Evolutionary conservation across 2,888 invertebrate genomes (phyloP), one percentile per base, ranked within the genome.

Genomic region (Chrysodeixis includens): DNA sequence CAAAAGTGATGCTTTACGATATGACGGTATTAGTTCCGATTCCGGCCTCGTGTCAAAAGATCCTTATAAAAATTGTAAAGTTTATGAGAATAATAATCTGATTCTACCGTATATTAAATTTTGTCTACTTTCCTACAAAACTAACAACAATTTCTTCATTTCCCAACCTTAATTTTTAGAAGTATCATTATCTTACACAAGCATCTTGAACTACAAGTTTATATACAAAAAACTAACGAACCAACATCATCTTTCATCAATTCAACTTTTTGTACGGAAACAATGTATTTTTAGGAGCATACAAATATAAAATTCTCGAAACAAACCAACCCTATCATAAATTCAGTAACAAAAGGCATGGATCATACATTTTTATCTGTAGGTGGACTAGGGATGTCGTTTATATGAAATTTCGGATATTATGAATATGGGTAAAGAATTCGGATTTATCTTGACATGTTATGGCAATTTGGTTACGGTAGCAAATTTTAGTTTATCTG

Each of bases 321-420:
- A 26, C 26, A 35, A 35, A n/a, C 2, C 12, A 35, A 40, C 40
- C 40, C 40, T 40, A 40, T 40, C n/a, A 40, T 40, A 40, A 40
- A 40, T 40, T 5, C 40, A 7, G 40, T 40, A n/a, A 40, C 40
- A 40, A 40, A 40, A 40, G 40, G n/a, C 0, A 5, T 6, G n/a
- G 7, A 40, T n/a, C 40, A n/a, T 40, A 40, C 7, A 40, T 40
- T 40, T 40, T 40, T 40, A 40, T 8, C 58, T 16, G 18, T n/a
- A 35, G 32, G 6, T n/a, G 2, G 26, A 40, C 40, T 40, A 40
- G n/a, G n/a, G 40, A n/a, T 7, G 40, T 67, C 40, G 9, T 4
- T 8, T 1, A 22, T 69, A 69, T 60, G 32, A 44, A 44, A 60
- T 51, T 44, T 35, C 35, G 14, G 12, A 35, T 35, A 35, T 35